Conservation (phyloP, 2,113 vertebrate genomes). For the Microtus montanus region DNA sequence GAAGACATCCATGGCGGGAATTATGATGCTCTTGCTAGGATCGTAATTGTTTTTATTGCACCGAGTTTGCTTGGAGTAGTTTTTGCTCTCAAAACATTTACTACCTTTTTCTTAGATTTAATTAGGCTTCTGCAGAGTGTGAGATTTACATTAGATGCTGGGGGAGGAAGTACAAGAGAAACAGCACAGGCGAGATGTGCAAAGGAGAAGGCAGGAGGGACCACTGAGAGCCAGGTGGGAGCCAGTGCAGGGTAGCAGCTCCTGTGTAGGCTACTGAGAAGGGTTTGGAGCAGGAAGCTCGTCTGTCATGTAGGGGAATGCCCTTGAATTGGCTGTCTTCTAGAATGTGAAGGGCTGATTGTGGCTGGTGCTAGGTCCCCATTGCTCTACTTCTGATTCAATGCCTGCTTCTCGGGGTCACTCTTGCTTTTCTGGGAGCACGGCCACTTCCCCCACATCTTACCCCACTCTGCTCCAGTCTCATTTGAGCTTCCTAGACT, state of each 20-base stretch:
- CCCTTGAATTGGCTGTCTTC: neutral
- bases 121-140: conserved; percentile 30
- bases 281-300: neutral
- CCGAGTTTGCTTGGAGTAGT: neutral
- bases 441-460: rapidly evolving
- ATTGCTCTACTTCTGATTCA: neutral
- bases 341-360: neutral
- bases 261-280: rapidly evolving
- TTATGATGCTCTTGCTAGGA: neutral
- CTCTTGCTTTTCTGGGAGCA: neutral
- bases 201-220: neutral
- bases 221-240: rapidly evolving
- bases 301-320: neutral
- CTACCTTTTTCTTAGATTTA: conserved; percentile 22
- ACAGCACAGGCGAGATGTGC: rapidly evolving
- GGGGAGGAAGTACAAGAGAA: neutral
- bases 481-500: neutral
- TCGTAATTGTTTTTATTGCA: conserved; percentile 18
- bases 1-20: neutral
- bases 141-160: neutral
- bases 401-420: neutral
- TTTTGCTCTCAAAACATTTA: conserved; percentile 47
- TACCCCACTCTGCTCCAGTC: rapidly evolving
- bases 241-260: rapidly evolving
- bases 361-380: neutral